phyloP scores from a whole-genome alignment of 2,113 vertebrate species.

The Silurus asotus region DNA sequence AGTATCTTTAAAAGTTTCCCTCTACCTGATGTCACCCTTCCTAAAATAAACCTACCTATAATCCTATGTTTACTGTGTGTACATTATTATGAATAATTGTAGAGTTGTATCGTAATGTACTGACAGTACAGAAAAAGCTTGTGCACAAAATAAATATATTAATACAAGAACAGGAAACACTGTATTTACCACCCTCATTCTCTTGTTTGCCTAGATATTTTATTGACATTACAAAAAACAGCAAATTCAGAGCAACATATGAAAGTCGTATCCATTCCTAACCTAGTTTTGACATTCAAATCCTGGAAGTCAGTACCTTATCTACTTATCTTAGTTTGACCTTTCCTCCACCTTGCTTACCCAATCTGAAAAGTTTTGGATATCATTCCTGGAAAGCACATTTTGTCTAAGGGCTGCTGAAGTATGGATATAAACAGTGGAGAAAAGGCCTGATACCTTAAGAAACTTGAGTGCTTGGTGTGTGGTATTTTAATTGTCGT shows the following conservation, averaged over 20 bases:
- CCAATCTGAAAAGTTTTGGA: conserved; percentile 43
- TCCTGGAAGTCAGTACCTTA: conserved; percentile 46
- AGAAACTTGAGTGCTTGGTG: conserved; percentile 35
- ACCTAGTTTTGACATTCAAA: conserved; percentile 8
- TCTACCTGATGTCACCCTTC: background rate
- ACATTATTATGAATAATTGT: background rate
- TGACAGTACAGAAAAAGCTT: background rate
- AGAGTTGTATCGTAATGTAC: background rate
- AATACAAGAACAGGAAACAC: background rate
- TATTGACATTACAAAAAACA: conserved; percentile 10
- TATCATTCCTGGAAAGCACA: conserved; percentile 46
- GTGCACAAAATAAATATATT: background rate
- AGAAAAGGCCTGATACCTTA: conserved; percentile 36
- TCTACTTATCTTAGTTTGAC: conserved; percentile 50
- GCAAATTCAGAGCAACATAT: conserved; percentile 13
- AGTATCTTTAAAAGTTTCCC: background rate
- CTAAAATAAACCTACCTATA: background rate
- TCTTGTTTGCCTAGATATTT: background rate
- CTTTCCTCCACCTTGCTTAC: conserved; percentile 50
- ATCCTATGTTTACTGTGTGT: background rate
- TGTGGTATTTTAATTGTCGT: conserved; percentile 51
- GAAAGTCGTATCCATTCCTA: conserved; percentile 23
- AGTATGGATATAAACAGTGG: conserved; percentile 46
- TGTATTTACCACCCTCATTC: background rate
- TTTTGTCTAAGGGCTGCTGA: conserved; percentile 24